These are phyloP conservation scores for Mystacides longicornis DNA, from an alignment of 2,888 invertebrate genomes.

Conservation along the genomic window DNA sequence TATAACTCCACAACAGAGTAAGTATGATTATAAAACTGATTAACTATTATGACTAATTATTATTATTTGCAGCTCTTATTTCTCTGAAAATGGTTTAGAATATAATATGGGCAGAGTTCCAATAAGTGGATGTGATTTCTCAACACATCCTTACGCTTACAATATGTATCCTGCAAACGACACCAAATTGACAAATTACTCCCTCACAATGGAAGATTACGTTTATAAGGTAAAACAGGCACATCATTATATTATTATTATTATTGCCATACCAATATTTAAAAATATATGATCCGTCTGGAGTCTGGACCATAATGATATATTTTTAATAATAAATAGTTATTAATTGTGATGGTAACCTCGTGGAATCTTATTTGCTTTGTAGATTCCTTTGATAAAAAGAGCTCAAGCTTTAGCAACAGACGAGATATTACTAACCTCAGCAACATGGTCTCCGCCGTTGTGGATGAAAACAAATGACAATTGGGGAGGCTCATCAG, in stretches of 20 bases:
- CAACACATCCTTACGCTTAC: slow-evolving; percentile 72
- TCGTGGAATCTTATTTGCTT: no score
- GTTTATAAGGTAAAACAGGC: slow-evolving; percentile 59
- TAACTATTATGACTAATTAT: no score
- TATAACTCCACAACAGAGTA: no score
- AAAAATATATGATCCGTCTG: no score
- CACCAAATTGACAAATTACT: slow-evolving; percentile 54
- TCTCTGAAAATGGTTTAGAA: slow-evolving; percentile 59
- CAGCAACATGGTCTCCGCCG: slow-evolving; percentile 60
- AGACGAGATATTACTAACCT: slow-evolving; percentile 43
- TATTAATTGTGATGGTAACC: no score
- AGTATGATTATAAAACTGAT: no score
- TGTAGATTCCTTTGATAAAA: slow-evolving; percentile 49
- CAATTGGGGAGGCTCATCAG: slow-evolving; percentile 49
- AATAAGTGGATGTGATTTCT: slow-evolving; percentile 83
- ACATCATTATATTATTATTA: no score
- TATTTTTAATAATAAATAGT: no score
- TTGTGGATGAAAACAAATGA: slow-evolving; percentile 65
- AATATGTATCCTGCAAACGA: slow-evolving; percentile 56
- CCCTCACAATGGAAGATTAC: slow-evolving; percentile 60
- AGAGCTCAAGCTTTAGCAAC: slow-evolving; percentile 39
- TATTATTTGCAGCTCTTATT: slow-evolving; percentile 61
- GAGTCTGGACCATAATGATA: no score
- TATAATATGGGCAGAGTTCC: slow-evolving; percentile 77
- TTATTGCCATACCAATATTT: no score